phyloP scores from a whole-genome alignment of 1,140 invertebrate genomes.

The Diachasma alloeum region DNA sequence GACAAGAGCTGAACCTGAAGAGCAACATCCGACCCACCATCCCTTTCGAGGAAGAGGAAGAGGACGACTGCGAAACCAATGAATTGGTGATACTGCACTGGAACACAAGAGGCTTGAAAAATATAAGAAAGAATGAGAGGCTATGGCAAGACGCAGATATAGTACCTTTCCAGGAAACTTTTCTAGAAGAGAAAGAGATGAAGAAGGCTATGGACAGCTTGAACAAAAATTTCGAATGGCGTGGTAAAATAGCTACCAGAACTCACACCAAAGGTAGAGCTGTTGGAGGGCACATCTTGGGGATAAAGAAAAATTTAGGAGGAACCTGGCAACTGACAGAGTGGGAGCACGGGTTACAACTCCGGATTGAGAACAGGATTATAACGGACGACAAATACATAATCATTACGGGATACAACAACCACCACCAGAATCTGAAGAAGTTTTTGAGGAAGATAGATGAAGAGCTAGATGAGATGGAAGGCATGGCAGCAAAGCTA shows the following conservation, averaged over 20 bases:
- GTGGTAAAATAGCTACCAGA: background rate
- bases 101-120: background rate
- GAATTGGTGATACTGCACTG: slow-evolving; percentile 8
- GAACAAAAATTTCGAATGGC: background rate
- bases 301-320: background rate
- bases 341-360: background rate
- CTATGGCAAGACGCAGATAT: background rate
- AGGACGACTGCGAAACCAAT: background rate
- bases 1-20: too few relatives aligned
- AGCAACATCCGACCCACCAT: too few relatives aligned
- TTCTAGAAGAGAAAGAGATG: too few relatives aligned
- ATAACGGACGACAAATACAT: background rate
- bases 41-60: background rate
- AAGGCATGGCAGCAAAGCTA: background rate
- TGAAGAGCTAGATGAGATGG: background rate
- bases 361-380: background rate
- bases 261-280: background rate
- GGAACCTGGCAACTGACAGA: background rate
- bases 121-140: background rate
- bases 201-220: too few relatives aligned
- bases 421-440: background rate
- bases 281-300: too few relatives aligned
- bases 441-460: background rate
- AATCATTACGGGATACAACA: background rate
- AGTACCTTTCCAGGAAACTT: too few relatives aligned